Evolutionary conservation across 2,113 vertebrate species (phyloP).

Genomic region (Casuarius casuarius): DNA sequence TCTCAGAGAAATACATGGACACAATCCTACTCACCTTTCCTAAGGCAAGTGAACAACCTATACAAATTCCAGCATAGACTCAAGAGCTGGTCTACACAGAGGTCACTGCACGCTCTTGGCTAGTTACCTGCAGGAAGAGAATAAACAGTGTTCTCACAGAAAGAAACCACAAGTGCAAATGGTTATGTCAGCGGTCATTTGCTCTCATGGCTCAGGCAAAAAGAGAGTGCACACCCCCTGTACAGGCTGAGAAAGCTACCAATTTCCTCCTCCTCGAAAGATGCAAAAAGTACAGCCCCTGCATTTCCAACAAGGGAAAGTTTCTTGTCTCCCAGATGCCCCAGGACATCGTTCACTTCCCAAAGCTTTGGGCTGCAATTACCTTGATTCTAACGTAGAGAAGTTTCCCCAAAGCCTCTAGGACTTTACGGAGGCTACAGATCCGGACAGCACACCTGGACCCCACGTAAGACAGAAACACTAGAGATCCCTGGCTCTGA

Average conservation of each 20-base stretch:
- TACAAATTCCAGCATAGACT: background rate
- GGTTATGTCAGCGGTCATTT: background rate
- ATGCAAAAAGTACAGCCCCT: background rate
- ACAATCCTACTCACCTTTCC: constrained; percentile 54
- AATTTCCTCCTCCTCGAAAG: background rate
- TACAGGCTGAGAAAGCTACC: background rate
- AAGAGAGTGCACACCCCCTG: background rate
- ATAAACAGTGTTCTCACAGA: background rate
- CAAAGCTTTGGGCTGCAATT: background rate
- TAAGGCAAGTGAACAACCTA: background rate
- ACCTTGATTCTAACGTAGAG: fast-evolving
- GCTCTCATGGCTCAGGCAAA: background rate
- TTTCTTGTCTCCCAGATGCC: background rate
- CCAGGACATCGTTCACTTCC: background rate
- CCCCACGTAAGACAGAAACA: fast-evolving
- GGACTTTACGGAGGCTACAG: fast-evolving
- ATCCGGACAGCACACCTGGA: background rate
- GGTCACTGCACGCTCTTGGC: background rate
- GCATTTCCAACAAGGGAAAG: background rate
- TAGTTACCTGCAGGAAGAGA: constrained; percentile 31
- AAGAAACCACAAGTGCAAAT: background rate
- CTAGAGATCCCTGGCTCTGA: fast-evolving
- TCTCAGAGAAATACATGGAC: constrained; percentile 22
- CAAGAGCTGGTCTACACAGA: background rate
- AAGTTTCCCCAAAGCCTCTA: background rate